Evolutionary conservation across 2,113 vertebrate species (phyloP), one percentile per base, ranked within the genome.

Genomic region (Morone saxatilis): DNA sequence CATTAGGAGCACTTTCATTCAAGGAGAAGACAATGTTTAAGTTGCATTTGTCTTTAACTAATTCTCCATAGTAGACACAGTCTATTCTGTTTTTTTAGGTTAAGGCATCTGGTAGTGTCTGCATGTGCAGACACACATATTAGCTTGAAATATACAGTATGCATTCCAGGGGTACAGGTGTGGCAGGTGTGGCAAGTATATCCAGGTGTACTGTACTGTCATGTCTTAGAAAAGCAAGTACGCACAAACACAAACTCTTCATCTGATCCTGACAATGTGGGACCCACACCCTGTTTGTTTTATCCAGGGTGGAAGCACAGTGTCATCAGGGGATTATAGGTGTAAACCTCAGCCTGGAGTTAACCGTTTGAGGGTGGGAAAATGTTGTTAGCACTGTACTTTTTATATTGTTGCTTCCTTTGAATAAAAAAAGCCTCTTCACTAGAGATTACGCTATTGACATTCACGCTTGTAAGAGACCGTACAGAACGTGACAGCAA

Each of bases 101-200:
- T 20, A 60, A 43, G 63, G 25, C 36, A 7, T 38, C 11, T 79
- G 38, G 36, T 51, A 69, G 19, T 53, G 82, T 79, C 54, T 80
- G 43, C 71, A 72, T 25, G 47, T 76, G 73, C 50, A 83, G 72
- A 86, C 1, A 20, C 41, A 78, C 80, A 85, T 47, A 53, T 74
- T 72, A 76, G 71, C 1, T 5, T 48, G 38, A 61, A 51, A n/a
- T 88, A 66, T 31, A 31, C 31, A 31, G 31, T 25, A 83, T 71
- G 73, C 86, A 94, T 92, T 94, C 94, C 93, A 88, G 57, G 53
- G 47, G 43, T 79, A 76, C 89, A 93, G 91, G 94, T 92, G 91
- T 83, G 90, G 86, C 85, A 80, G 87, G 89, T 91, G 91, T 86
- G 86, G 88, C 82, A 45, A 75, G 50, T 72, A 80, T 61, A 89